Evolutionary conservation across 2,888 invertebrate genomes (phyloP).

Genomic region (Drosophila anomelani): DNA sequence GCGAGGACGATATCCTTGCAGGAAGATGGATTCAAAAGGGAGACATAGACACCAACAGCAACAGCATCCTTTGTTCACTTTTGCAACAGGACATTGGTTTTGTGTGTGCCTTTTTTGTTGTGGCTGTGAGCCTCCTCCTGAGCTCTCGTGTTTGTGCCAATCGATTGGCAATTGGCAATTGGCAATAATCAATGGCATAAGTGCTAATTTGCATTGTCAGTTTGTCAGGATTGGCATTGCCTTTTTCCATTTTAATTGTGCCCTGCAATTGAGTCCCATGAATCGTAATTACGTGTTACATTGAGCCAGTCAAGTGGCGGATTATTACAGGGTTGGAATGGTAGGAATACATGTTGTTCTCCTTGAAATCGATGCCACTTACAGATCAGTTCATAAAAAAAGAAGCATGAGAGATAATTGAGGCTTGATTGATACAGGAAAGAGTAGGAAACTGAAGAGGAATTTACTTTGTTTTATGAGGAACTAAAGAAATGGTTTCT

Average conservation of each 20-base stretch:
- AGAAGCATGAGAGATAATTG: neutral
- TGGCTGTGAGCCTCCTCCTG: constrained; percentile 19
- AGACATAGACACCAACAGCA: constrained; percentile 14
- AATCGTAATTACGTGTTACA: constrained; percentile 40
- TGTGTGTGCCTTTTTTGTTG: constrained; percentile 33
- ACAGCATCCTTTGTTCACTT: constrained; percentile 40
- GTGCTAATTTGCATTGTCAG: constrained; percentile 75
- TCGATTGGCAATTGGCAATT: constrained; percentile 76
- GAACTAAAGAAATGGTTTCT: neutral
- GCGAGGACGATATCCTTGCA: constrained; percentile 9
- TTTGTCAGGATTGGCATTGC: constrained; percentile 32
- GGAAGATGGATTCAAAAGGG: constrained; percentile 6
- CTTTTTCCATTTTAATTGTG: constrained; percentile 38
- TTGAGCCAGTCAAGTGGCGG: constrained; percentile 31
- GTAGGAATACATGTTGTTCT: neutral
- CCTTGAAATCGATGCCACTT: constrained; percentile 1
- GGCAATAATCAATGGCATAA: constrained; percentile 76
- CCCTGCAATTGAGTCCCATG: constrained; percentile 33
- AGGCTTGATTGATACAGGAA: neutral
- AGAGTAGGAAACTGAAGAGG: no score
- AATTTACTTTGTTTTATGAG: neutral
- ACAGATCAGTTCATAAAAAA: neutral
- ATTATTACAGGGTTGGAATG: constrained; percentile 21
- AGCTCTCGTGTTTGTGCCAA: constrained; percentile 30
- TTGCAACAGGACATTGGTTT: constrained; percentile 40